Percentiles rank a stretch among this genome's conserved stretches.
Conservation (phyloP, 2,113 vertebrate genomes). For the Pangasianodon hypophthalmus region DNA sequence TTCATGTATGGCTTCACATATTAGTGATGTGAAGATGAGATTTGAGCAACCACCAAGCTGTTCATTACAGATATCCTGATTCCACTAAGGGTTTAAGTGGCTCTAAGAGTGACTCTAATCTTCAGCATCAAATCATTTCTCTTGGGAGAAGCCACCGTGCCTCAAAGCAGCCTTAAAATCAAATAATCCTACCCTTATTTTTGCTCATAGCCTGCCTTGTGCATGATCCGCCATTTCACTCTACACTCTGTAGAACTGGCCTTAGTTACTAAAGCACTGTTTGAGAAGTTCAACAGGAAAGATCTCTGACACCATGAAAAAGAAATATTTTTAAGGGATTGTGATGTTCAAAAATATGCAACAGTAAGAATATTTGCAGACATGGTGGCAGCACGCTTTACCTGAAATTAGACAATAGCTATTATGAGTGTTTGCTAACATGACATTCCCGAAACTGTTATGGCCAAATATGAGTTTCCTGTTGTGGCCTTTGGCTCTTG, state of each 20-base stretch:
- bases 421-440: not conserved
- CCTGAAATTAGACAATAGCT: not conserved
- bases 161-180: slow-evolving; percentile 49
- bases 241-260: not conserved
- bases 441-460: not conserved
- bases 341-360: not conserved
- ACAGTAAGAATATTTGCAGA: not conserved
- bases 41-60: slow-evolving; percentile 1
- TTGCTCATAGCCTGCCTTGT: not conserved
- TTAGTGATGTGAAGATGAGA: slow-evolving; percentile 22
- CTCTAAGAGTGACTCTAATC: slow-evolving; percentile 33
- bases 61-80: slow-evolving; percentile 34
- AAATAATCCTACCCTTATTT: slow-evolving; percentile 13
- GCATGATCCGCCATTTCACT: not conserved
- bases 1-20: not conserved
- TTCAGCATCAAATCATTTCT: slow-evolving; percentile 67
- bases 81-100: slow-evolving; percentile 15
- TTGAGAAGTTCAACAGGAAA: not conserved
- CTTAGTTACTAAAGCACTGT: not conserved
- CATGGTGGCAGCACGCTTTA: not conserved
- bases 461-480: not conserved
- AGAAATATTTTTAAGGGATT: not conserved
- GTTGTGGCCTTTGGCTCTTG: not conserved
- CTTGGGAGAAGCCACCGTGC: slow-evolving; percentile 54
- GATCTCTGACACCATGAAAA: not conserved